Base-by-base conservation (phyloP, 1,140 invertebrate species). In the Ceratina calcarata region DNA sequence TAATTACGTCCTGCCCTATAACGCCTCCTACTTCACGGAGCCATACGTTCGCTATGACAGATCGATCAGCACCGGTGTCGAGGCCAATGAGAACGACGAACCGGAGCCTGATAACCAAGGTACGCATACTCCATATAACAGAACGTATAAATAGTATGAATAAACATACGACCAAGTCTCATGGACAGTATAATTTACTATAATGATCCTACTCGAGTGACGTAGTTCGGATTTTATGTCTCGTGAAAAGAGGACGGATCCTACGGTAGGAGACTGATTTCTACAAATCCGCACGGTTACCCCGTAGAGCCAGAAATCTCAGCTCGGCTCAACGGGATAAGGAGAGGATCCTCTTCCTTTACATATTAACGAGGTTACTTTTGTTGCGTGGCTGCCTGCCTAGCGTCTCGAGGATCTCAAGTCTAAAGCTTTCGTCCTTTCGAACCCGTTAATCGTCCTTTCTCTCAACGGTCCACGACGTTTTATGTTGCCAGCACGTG, bases 1-100 rank as follows among this genome's bases (percentile, higher is more conserved):
- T 81, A 93, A 93, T 91, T 93, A 93, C 87, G 73, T 62, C 60
- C 84, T 93, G 69, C 93, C 93, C 18, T 90, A 89, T 65, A 94
- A 94, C 83, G 92, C 90, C 12, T 91, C 93, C 22, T 89, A 91
- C 80, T 86, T 93, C 74, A 91, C 89, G 55, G 87, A 93, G 71
- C 88, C 92, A 69, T 91, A 93, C 71, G 87, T 90, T 55, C 89
- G 89, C 24, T 90, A 91, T 77, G 90, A 89, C 71, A 91, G 92
- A 91, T 91, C 91, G 81, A 88, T 88, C 81, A 75, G 79, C 68
- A 45, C 60, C 60, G 61, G 61, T 68, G 76, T 60, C 51, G 78
- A 78, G 65, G 55, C 61, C 27, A 66, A 78, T 69, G 78, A 27
- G 60, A 79, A 80, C 60, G 80, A 79, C 75, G 75, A 67, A 20